Base-by-base conservation (phyloP, 2,113 vertebrate species). In the Turdus rufiventris region DNA sequence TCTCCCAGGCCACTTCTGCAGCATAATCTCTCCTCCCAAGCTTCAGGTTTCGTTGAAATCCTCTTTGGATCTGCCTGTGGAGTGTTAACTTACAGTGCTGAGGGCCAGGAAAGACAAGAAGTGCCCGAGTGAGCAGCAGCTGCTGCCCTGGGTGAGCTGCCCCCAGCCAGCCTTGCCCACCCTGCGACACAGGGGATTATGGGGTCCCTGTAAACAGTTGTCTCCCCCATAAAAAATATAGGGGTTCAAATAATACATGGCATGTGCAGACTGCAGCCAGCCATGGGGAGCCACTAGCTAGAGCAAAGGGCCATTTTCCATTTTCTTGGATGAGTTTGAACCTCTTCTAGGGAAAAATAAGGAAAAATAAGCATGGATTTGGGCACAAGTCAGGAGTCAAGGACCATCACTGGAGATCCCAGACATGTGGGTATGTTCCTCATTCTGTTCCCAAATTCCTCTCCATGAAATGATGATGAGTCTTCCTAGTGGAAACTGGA, bases 41-140 rank as follows among this genome's bases (percentile, higher is more conserved):
- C 89, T 91, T 95, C 93, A 88, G 84, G 93, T 97, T 97, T 97
- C 93, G 29, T 77, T 73, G 85, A 95, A 96, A 96, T 96, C 94
- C 94, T 93, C 93, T 88, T 76, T 94, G 91, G 94, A 83, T 75
- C 75, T 8, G 95, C 79, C 87, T 91, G 91, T 76, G 51, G 77
- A 94, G 95, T 97, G 94, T 96, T 96, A 92, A 88, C 84, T 95
- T 97, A 95, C 95, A 97, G 89, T 2, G 1, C 67, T 16, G 7
- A 91, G 80, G 91, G 95, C 95, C 95, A 95, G 91, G 95, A 96
- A 96, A 95, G 93, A 88, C 95, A 97, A 97, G 93, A 94, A 89
- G 94, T 70, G 85, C 75, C 89, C 21, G 2, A 81, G 58, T 48
- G 9, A 57, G 95, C 88, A 93, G 91, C 95, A 97, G 94, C 95